Evolutionary conservation across 1,140 invertebrate genomes (phyloP).

Genomic region (Bombyx mandarina): DNA sequence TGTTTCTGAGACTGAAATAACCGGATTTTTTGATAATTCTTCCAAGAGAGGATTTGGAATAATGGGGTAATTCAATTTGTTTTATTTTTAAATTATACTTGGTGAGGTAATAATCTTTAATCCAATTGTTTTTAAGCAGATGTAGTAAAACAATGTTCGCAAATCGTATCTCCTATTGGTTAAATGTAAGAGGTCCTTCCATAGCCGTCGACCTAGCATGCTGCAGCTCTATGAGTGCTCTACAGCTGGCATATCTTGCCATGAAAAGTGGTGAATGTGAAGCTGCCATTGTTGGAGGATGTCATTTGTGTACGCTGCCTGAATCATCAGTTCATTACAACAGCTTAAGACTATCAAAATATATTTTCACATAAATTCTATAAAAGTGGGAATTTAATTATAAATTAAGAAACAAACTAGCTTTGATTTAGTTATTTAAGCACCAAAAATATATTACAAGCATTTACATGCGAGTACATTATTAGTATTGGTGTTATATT

Average conservation of each 20-base stretch:
- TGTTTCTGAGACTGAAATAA: conserved; percentile 74
- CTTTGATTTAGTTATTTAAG: no score
- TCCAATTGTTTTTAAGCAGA: conserved; percentile 28
- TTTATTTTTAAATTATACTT: neutral
- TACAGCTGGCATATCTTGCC: no score
- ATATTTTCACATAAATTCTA: no score
- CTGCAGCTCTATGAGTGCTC: no score
- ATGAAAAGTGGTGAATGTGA: no score
- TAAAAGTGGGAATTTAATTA: neutral
- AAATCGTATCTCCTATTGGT: no score
- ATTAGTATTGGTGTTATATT: no score
- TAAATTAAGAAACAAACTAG: neutral
- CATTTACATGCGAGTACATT: no score
- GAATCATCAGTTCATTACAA: conserved; percentile 82
- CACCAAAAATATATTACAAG: no score
- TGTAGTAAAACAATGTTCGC: conserved; percentile 90
- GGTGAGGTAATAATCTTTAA: neutral
- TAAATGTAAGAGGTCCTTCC: no score
- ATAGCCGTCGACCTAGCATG: conserved; percentile 87
- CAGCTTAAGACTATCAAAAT: conserved; percentile 74
- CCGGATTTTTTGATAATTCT: conserved; percentile 77
- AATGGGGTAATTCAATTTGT: no score
- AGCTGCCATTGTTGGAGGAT: conserved; percentile 91
- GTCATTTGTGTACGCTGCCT: conserved; percentile 87
- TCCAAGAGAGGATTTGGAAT: conserved; percentile 74